Conservation (phyloP, 2,113 vertebrate species). For the Balaenoptera acutorostrata region DNA sequence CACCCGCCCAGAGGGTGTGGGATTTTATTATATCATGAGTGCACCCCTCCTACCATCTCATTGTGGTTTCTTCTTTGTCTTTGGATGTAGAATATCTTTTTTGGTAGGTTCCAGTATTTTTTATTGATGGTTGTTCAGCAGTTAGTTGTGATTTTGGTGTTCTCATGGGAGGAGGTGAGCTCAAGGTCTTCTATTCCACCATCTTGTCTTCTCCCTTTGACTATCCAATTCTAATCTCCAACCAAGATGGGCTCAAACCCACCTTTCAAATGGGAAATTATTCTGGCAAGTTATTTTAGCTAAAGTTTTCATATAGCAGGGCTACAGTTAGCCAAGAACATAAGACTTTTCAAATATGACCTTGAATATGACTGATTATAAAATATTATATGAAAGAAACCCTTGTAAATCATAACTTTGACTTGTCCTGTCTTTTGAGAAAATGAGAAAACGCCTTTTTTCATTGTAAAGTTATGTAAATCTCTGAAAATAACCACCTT, state of each 20-base stretch:
- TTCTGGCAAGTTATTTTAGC: background rate
- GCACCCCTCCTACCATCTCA: background rate
- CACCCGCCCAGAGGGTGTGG: background rate
- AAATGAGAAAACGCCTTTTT: background rate
- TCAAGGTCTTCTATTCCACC: background rate
- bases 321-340: background rate
- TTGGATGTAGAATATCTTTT: background rate
- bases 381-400: background rate
- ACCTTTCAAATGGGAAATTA: conserved; percentile 2
- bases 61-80: background rate
- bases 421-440: background rate
- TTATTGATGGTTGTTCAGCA: background rate
- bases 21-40: background rate
- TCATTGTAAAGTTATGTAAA: background rate
- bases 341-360: background rate
- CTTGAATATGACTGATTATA: conserved; percentile 4
- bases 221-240: background rate
- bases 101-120: background rate
- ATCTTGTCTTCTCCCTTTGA: background rate
- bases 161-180: background rate
- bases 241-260: background rate
- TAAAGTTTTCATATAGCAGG: background rate
- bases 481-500: background rate
- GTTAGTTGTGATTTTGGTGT: background rate
- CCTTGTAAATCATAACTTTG: background rate